These are phyloP conservation scores for Salvator merianae DNA, from an alignment of 2,113 vertebrate species.

Conservation along the genomic window DNA sequence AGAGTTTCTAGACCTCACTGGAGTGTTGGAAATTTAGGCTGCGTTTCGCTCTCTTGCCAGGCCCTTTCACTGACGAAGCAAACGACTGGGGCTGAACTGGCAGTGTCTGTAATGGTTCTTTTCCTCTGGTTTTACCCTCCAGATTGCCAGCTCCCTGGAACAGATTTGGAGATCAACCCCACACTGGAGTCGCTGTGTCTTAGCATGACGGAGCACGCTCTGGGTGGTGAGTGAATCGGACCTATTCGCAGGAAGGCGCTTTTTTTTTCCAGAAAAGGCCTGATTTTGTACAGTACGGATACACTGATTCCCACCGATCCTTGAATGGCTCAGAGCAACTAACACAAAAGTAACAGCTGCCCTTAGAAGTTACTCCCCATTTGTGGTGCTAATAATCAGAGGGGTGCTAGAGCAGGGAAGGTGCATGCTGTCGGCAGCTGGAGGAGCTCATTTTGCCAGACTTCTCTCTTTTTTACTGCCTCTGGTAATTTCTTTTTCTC, in stretches of 20 bases:
- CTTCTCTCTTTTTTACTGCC: background rate
- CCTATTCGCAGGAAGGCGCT: background rate
- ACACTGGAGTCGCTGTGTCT: slow-evolving; percentile 96
- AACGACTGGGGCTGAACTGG: background rate
- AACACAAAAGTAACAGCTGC: background rate
- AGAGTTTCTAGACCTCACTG: background rate
- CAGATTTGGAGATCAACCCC: slow-evolving; percentile 94
- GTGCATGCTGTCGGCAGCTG: no score
- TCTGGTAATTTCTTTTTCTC: slow-evolving; percentile 22
- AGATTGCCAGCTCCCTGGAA: slow-evolving; percentile 93
- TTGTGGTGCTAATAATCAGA: no score
- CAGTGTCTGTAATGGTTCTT: no score
- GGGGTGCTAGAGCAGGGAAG: no score
- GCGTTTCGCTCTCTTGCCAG: background rate
- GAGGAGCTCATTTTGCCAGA: no score
- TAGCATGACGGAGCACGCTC: slow-evolving; percentile 97
- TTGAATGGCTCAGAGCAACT: background rate
- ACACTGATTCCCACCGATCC: background rate
- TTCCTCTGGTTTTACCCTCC: background rate
- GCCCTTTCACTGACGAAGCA: background rate
- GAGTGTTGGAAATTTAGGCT: no score
- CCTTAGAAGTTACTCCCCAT: no score
- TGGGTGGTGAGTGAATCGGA: slow-evolving; percentile 83
- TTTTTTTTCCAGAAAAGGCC: background rate
- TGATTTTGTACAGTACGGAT: background rate